These are phyloP conservation scores for Argya squamiceps DNA, from an alignment of 2,797 vertebrate genomes.

Conservation along the genomic window DNA sequence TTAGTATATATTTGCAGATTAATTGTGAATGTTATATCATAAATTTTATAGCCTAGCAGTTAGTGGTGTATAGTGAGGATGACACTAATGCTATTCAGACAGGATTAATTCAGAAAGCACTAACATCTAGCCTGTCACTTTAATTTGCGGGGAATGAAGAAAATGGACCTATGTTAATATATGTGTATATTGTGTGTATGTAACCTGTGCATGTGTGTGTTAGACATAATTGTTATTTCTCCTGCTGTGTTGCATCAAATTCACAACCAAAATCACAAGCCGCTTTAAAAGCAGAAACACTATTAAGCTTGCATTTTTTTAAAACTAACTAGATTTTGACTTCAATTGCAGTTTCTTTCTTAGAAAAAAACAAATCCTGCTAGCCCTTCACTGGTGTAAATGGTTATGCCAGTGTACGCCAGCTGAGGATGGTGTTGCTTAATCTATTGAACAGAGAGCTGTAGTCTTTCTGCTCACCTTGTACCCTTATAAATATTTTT, in stretches of 20 bases:
- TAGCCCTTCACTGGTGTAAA: background rate
- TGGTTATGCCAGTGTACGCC: background rate
- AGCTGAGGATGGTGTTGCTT: slow-evolving; percentile 54
- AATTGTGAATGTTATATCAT: slow-evolving; percentile 78
- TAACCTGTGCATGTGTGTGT: background rate
- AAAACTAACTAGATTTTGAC: background rate
- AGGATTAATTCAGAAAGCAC: slow-evolving; percentile 49
- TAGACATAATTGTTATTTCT: background rate
- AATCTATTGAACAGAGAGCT: background rate
- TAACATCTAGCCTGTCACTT: slow-evolving; percentile 36
- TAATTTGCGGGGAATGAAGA: slow-evolving; percentile 62
- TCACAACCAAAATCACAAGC: background rate
- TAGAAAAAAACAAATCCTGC: background rate
- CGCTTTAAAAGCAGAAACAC: background rate
- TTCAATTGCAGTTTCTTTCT: background rate
- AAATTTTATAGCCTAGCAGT: slow-evolving; percentile 75
- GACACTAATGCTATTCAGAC: slow-evolving; percentile 74
- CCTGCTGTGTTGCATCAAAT: background rate
- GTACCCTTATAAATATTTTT: background rate
- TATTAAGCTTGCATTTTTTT: background rate
- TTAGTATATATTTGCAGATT: slow-evolving; percentile 85
- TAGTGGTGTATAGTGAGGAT: slow-evolving; percentile 58
- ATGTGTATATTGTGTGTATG: background rate
- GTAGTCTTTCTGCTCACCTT: background rate
- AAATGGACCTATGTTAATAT: slow-evolving; percentile 33